A percentile compares a stretch with the other conserved stretches of the same genome.
Conservation (phyloP, 1,140 invertebrate species). For the Leptopilina clavipes region DNA sequence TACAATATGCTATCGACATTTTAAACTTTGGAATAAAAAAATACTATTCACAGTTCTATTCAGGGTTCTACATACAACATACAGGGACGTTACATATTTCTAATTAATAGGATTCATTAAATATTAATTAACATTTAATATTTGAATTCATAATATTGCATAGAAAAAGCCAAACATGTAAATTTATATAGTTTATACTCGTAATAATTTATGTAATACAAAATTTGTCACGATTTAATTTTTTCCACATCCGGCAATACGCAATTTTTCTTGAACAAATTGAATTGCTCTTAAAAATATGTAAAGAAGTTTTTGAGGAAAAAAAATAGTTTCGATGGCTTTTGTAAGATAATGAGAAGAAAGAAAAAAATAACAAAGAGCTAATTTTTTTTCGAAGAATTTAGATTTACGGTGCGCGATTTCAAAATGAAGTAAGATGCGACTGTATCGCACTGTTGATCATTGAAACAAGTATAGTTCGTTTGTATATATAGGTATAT, state of each 20-base stretch:
- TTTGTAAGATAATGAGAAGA: neutral
- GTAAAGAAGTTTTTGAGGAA: neutral
- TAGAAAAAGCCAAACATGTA: too few species aligned
- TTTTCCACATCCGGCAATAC: neutral
- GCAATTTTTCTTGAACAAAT: too few species aligned
- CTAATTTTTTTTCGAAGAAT: conserved; percentile 55
- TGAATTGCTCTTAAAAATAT: neutral
- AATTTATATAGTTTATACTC: too few species aligned
- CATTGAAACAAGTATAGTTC: conserved; percentile 46
- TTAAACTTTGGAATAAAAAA: neutral
- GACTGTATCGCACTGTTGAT: conserved; percentile 50
- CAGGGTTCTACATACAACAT: neutral
- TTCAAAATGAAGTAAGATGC: conserved; percentile 40
- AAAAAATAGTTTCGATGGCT: neutral
- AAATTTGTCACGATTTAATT: too few species aligned
- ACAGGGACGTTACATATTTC: too few species aligned
- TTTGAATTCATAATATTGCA: too few species aligned
- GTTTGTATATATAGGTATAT: conserved; percentile 38
- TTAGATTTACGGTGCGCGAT: conserved; percentile 55
- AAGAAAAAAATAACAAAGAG: conserved; percentile 47
- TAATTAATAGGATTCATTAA: too few species aligned
- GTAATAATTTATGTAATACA: too few species aligned
- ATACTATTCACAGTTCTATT: neutral
- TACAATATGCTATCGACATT: neutral
- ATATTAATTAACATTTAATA: too few species aligned